Conservation (phyloP, 2,797 vertebrate species). For the Xenops minutus region DNA sequence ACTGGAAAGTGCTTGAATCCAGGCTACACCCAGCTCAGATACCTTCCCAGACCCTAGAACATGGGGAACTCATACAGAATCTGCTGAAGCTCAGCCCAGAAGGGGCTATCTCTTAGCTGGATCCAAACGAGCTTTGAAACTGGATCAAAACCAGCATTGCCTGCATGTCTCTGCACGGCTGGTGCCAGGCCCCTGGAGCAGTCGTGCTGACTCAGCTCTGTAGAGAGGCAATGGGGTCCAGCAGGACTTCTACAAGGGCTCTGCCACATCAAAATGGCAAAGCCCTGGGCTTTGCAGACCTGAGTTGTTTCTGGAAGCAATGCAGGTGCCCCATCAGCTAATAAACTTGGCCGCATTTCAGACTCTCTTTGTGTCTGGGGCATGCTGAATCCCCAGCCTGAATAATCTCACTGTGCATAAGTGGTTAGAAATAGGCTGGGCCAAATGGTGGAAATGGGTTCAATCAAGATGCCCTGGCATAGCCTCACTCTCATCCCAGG, state of each 20-base stretch:
- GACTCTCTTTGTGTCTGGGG: neutral
- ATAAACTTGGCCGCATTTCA: neutral
- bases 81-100: neutral
- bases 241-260: neutral
- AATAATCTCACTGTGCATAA: neutral
- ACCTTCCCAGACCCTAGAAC: neutral
- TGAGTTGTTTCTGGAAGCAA: neutral
- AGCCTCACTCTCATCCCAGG: neutral
- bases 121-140: neutral
- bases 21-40: neutral
- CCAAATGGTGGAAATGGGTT: neutral
- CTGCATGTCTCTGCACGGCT: neutral
- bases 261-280: neutral
- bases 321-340: neutral
- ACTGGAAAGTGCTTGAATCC: neutral
- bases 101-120: neutral
- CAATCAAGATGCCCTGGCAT: neutral
- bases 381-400: neutral
- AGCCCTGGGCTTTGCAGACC: neutral
- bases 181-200: neutral
- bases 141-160: neutral
- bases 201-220: neutral
- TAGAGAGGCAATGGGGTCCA: neutral
- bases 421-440: neutral
- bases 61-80: neutral